These are phyloP conservation scores for Oikopleura albicans DNA, from an alignment of 23 tunicate genomes.

Conservation along the genomic window DNA sequence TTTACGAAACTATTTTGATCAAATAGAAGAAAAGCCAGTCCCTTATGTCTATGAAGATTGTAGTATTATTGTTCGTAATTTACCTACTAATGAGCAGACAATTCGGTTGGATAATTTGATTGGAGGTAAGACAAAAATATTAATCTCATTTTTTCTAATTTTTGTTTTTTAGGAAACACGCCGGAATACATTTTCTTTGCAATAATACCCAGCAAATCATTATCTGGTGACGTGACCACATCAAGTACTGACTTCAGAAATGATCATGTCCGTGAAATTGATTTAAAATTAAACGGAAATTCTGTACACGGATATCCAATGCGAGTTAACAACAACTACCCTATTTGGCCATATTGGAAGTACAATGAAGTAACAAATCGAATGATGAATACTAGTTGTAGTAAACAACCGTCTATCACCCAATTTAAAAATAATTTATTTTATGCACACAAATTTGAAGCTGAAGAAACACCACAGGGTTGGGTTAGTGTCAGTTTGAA, in stretches of 20 bases:
- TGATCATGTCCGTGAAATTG: not conserved
- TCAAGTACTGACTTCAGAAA: not conserved
- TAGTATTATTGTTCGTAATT: not conserved
- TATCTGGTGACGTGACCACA: not conserved
- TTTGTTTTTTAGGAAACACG: too few species aligned
- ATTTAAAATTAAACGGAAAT: not conserved
- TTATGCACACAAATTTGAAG: not conserved
- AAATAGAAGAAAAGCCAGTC: not conserved
- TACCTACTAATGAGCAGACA: not conserved
- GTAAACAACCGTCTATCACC: not conserved
- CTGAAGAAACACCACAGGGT: not conserved
- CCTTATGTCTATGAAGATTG: not conserved
- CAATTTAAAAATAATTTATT: not conserved
- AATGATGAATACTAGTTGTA: not conserved
- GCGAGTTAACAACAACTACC: not conserved
- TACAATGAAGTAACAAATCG: not conserved
- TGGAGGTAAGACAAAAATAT: not conserved
- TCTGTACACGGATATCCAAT: not conserved
- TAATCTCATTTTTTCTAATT: not conserved
- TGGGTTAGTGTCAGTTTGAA: too few species aligned
- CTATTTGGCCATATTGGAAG: not conserved
- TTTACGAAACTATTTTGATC: not conserved
- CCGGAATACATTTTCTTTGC: not conserved
- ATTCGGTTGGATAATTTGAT: not conserved
- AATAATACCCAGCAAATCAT: not conserved